phyloP scores from a whole-genome alignment of 2,113 vertebrate genomes.

The Sigmodon hispidus region DNA sequence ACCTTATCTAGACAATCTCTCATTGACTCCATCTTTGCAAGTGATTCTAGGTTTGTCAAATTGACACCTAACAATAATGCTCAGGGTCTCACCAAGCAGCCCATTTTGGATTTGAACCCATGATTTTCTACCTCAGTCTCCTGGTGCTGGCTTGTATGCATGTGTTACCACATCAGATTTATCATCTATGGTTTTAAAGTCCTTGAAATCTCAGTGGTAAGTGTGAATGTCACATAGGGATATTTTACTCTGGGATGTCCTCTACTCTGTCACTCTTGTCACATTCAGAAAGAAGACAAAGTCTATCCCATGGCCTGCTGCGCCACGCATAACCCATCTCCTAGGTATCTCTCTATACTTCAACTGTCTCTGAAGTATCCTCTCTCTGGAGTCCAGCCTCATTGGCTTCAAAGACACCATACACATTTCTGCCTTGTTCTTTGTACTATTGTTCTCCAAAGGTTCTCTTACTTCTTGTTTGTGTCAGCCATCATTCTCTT shows the following conservation, averaged over 20 bases:
- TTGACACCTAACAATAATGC: not conserved
- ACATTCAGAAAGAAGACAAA: not conserved
- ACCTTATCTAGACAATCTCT: not conserved
- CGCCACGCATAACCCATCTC: not conserved
- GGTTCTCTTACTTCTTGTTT: not conserved
- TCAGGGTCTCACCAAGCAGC: not conserved
- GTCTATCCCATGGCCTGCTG: not conserved
- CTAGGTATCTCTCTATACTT: not conserved
- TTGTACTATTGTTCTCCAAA: not conserved
- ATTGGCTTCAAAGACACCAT: not conserved
- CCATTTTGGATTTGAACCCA: not conserved
- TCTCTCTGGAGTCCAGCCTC: not conserved
- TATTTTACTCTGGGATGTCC: not conserved
- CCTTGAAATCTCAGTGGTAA: not conserved
- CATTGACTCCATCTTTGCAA: not conserved
- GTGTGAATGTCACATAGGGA: not conserved
- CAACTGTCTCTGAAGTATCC: too few species aligned
- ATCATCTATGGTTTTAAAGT: not conserved
- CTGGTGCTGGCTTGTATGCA: not conserved
- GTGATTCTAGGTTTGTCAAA: not conserved
- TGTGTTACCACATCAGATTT: not conserved
- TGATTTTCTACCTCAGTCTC: not conserved
- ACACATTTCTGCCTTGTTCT: not conserved
- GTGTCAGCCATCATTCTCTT: not conserved
- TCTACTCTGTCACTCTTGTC: not conserved